Conservation (phyloP, 1,140 invertebrate genomes). For the Muscidifurax raptorellus region DNA sequence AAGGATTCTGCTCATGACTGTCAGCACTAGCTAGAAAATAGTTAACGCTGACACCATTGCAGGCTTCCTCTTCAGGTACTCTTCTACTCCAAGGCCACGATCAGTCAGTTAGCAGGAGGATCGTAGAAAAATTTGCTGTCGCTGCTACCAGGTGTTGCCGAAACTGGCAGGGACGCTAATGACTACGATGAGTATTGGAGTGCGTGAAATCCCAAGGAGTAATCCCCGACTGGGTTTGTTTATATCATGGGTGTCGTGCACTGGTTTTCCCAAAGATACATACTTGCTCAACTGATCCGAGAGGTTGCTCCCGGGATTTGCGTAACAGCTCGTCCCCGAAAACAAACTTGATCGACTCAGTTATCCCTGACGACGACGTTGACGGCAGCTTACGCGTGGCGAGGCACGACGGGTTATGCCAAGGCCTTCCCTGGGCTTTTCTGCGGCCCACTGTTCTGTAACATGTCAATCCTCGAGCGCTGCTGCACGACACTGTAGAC, state of each 20-base stretch:
- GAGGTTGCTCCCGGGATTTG: conserved; percentile 6
- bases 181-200: background rate
- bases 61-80: background rate
- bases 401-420: background rate
- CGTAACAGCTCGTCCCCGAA: conserved; percentile 19
- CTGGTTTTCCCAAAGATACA: no score
- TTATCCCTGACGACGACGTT: background rate
- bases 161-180: background rate
- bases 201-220: background rate
- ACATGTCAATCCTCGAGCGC: background rate
- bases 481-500: background rate
- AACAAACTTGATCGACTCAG: background rate
- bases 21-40: background rate
- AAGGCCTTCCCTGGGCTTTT: background rate
- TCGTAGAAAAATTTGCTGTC: conserved; percentile 12
- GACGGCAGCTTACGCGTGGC: background rate
- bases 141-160: background rate
- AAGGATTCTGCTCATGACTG: background rate
- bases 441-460: background rate
- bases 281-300: no score
- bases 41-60: conserved; percentile 7
- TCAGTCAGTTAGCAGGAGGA: background rate
- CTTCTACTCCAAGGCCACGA: background rate
- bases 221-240: background rate
- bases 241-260: background rate